Percentiles rank a stretch among this genome's conserved stretches.
Evolutionary conservation across 2,113 vertebrate genomes (phyloP).

Genomic region (Ceuthmochares aereus): DNA sequence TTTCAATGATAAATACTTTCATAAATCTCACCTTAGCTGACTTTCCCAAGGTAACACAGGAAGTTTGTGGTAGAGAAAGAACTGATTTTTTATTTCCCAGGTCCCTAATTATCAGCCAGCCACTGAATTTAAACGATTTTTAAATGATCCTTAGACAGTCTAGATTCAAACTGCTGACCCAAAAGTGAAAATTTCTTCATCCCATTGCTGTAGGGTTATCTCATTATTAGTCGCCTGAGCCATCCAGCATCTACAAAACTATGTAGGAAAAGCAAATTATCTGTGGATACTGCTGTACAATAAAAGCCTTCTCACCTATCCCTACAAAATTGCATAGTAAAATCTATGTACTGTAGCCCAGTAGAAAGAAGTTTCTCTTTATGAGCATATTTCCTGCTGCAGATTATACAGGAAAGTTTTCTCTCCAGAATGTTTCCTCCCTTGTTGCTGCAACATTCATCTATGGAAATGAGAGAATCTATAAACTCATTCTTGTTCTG

Average conservation of each 20-base stretch:
- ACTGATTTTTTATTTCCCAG: neutral
- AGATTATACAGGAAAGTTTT: neutral
- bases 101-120: neutral
- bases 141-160: neutral
- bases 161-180: neutral
- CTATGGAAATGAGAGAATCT: neutral
- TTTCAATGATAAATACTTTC: neutral
- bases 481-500: neutral
- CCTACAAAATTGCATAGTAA: constrained; percentile 20
- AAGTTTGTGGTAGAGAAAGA: neutral
- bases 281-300: neutral
- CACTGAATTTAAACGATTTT: neutral
- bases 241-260: neutral
- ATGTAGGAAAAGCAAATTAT: constrained; percentile 12
- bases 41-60: neutral
- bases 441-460: neutral
- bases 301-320: neutral
- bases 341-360: neutral
- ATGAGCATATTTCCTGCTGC: neutral
- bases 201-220: neutral
- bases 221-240: neutral
- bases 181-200: neutral
- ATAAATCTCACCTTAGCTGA: neutral
- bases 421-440: neutral
- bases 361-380: neutral